A percentile compares a stretch with the other conserved stretches of the same genome.
Conservation (phyloP, 2,113 vertebrate species). For the Canis aureus region DNA sequence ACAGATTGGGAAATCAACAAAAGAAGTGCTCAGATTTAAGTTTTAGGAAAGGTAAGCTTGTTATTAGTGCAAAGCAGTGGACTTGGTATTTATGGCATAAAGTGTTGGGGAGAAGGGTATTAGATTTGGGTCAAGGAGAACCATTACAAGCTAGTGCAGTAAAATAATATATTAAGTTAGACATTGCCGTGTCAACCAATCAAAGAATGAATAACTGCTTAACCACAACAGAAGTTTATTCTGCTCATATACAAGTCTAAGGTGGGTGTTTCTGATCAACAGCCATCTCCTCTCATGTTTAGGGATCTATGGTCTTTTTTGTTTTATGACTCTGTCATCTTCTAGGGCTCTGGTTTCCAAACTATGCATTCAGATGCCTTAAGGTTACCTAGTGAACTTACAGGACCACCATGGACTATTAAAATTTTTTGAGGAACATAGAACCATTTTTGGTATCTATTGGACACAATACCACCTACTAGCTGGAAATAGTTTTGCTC, state of each 20-base stretch:
- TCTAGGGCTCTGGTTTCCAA: neutral
- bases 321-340: neutral
- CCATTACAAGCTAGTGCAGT: neutral
- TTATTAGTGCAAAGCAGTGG: neutral
- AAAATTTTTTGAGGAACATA: neutral
- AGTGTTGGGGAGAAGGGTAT: neutral
- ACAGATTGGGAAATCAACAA: neutral
- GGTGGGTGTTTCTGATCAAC: neutral
- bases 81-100: neutral
- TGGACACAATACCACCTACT: neutral
- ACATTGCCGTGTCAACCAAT: neutral
- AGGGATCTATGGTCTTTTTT: neutral
- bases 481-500: neutral
- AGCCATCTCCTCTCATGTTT: neutral
- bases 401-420: rapidly evolving
- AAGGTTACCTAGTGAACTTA: neutral
- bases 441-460: neutral
- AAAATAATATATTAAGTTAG: neutral
- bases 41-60: neutral
- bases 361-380: neutral
- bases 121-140: neutral
- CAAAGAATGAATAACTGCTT: neutral
- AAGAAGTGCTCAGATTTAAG: neutral
- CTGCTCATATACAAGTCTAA: neutral
- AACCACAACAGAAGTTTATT: neutral